Base-by-base conservation (phyloP, 2,113 vertebrate genomes). In the Apteryx mantelli region DNA sequence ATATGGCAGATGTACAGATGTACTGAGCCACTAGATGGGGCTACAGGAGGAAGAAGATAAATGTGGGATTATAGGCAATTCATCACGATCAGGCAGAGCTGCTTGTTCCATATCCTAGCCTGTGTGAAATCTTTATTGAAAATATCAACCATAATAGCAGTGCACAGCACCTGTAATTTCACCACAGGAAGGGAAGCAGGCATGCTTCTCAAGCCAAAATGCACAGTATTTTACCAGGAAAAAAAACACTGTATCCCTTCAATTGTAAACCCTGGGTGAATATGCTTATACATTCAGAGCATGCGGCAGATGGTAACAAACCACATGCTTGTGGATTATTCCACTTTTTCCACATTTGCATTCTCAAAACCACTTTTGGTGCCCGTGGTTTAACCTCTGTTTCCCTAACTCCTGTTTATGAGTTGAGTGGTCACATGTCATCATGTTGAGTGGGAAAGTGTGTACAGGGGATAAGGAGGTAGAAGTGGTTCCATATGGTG, bases 361-460 rank as follows among this genome's bases (percentile, higher is more conserved):
- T 96, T 94, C 95, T 95, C 89, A 91, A 97, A 97, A 97, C 97
- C 97, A 89, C 96, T 97, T 97, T 97, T 79, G 89, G 95, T 97
- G 96, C 96, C 97, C 94, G 96, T 97, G 98, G 98, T 98, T 98
- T 98, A 98, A 98, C 97, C 97, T 98, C 97, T 97, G 97, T 98
- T 98, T 98, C 98, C 96, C 97, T 97, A 97, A 97, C 93, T 97
- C 95, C 93, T 97, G 83, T 98, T 98, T 98, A 97, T 97, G 96
- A 98, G 97, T 97, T 82, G 95, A 98, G 98, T 52, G 96, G 97
- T 97, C 98, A 96, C 97, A 95, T 96, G 97, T 96, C 97, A 96
- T 95, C 97, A 93, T 97, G 91, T 95, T 93, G 97, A 98, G 95
- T 97, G 97, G 96, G 89, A 94, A 97, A 97, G 96, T 94, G 97